These are phyloP conservation scores for Pseudonaja textilis DNA, from an alignment of 2,113 vertebrate genomes.

Conservation along the genomic window DNA sequence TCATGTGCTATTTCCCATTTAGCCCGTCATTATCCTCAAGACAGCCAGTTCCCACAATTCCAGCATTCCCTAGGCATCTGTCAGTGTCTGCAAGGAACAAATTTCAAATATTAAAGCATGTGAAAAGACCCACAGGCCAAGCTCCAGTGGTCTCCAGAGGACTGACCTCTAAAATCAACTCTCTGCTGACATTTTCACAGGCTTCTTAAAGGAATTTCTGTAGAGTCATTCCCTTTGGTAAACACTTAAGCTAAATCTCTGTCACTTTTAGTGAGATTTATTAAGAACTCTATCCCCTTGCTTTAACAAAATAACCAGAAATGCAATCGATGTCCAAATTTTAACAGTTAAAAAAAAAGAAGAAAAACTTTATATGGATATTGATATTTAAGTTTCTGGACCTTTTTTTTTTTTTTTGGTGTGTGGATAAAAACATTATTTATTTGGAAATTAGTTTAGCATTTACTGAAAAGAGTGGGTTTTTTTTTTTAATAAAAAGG, in stretches of 20 bases:
- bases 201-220: constrained; percentile 74
- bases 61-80: constrained; percentile 78
- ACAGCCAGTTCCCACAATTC: constrained; percentile 82
- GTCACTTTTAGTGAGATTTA: constrained; percentile 64
- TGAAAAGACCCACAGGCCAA: constrained; percentile 78
- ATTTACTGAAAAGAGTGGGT: background rate
- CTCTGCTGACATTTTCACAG: constrained; percentile 79
- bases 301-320: constrained; percentile 57
- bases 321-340: constrained; percentile 45
- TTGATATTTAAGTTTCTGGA: constrained; percentile 28
- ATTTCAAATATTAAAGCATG: constrained; percentile 80
- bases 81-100: constrained; percentile 77
- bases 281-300: constrained; percentile 50
- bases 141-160: constrained; percentile 75
- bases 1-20: constrained; percentile 71
- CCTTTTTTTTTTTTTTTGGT: background rate
- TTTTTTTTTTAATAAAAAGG: background rate
- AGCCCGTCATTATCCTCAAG: constrained; percentile 66
- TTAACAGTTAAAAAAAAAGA: constrained; percentile 55
- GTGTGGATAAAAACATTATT: background rate
- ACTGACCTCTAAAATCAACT: constrained; percentile 74
- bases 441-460: background rate
- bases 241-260: constrained; percentile 70
- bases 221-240: constrained; percentile 70
- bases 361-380: constrained; percentile 44